Percentiles rank a stretch among this genome's conserved stretches.
These are phyloP conservation scores for Neuroterus valhalla DNA, from an alignment of 1,140 invertebrate species.

Conservation along the genomic window DNA sequence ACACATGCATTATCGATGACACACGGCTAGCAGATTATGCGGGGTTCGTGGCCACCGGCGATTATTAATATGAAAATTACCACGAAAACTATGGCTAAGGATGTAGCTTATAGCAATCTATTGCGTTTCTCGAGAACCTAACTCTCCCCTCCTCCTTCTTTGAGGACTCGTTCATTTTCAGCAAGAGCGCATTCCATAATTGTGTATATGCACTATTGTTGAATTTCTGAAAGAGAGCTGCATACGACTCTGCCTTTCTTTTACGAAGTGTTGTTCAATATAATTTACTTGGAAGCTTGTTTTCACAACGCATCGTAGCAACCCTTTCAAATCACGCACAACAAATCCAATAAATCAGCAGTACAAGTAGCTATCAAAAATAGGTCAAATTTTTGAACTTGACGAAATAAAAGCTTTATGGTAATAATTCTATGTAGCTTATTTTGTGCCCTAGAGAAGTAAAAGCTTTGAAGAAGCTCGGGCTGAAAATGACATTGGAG, in stretches of 20 bases:
- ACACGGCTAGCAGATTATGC: slow-evolving; percentile 52
- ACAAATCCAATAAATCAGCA: too few relatives aligned
- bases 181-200: slow-evolving; percentile 3
- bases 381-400: too few relatives aligned
- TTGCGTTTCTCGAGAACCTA: neutral
- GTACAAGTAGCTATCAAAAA: too few relatives aligned
- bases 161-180: slow-evolving; percentile 6
- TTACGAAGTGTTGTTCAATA: slow-evolving; percentile 1
- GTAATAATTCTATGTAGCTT: too few relatives aligned
- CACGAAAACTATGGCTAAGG: slow-evolving; percentile 49
- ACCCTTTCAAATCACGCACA: too few relatives aligned
- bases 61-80: slow-evolving; percentile 53
- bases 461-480: too few relatives aligned
- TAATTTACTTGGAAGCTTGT: neutral
- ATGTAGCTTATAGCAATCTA: neutral
- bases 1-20: slow-evolving; percentile 55
- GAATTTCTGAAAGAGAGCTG: neutral
- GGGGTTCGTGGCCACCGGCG: slow-evolving; percentile 41
- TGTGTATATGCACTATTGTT: slow-evolving; percentile 13
- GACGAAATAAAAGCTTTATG: too few relatives aligned
- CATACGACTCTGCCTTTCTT: neutral
- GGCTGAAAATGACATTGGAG: too few relatives aligned
- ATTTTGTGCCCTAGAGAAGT: too few relatives aligned
- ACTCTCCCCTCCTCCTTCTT: neutral
- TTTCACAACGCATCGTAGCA: neutral